These are phyloP conservation scores for Ceyx cyanopectus DNA, from an alignment of 2,113 vertebrate species.

Conservation along the genomic window DNA sequence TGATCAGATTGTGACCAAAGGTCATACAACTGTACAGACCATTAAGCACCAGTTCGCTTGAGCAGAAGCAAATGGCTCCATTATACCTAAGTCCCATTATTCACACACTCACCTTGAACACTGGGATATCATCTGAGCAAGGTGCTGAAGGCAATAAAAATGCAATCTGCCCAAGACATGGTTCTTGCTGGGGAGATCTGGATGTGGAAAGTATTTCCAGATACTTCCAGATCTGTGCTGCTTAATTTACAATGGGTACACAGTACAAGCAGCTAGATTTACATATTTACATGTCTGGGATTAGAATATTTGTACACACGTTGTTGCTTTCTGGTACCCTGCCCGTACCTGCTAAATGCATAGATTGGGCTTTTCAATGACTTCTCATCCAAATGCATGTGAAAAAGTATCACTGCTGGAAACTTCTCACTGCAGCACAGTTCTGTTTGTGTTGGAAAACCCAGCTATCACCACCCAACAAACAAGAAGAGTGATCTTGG, in stretches of 20 bases:
- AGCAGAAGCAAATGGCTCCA: slow-evolving; percentile 39
- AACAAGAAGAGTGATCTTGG: slow-evolving; percentile 25
- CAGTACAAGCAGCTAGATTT: neutral
- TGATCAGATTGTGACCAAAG: slow-evolving; percentile 49
- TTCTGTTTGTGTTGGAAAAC: slow-evolving; percentile 66
- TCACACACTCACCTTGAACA: slow-evolving; percentile 17
- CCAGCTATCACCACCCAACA: slow-evolving; percentile 58
- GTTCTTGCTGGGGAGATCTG: slow-evolving; percentile 62
- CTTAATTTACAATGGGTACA: neutral
- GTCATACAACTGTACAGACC: slow-evolving; percentile 37
- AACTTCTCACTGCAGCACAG: slow-evolving; percentile 20
- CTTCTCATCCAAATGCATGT: neutral
- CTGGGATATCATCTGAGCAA: slow-evolving; percentile 4
- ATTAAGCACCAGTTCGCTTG: slow-evolving; percentile 58
- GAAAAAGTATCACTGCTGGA: slow-evolving; percentile 41
- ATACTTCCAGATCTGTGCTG: slow-evolving; percentile 49
- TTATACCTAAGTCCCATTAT: slow-evolving; percentile 41
- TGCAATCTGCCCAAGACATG: neutral
- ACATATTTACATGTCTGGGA: neutral
- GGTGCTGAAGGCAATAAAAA: slow-evolving; percentile 58
- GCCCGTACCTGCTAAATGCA: neutral
- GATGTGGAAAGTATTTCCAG: slow-evolving; percentile 62
- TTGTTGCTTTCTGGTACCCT: neutral
- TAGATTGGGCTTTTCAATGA: neutral
- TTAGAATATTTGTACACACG: neutral